phyloP scores from a whole-genome alignment of 37 sponge, comb jelly and placozoan genomes.

The Petrosia ficiformis region DNA sequence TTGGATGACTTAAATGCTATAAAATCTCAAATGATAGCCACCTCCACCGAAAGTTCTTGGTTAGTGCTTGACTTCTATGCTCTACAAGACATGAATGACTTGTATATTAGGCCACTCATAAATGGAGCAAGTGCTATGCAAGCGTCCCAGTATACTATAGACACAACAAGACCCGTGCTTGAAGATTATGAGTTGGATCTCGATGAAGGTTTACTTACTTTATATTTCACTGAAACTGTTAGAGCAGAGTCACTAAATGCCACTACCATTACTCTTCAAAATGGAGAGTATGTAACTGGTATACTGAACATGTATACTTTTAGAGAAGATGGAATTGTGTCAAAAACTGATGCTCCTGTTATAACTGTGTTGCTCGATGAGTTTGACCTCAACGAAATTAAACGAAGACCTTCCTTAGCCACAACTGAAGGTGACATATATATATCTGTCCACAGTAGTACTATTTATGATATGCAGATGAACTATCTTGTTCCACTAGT shows the following conservation, averaged over 20 bases:
- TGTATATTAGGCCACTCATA: constrained; percentile 55
- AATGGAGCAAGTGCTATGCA: constrained; percentile 69
- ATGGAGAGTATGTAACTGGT: constrained; percentile 12
- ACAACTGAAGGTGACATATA: constrained; percentile 52
- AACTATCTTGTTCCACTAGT: constrained; percentile 79
- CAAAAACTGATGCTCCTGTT: constrained; percentile 29
- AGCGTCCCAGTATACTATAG: constrained; percentile 71
- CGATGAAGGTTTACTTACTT: constrained; percentile 49
- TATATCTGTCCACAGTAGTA: constrained; percentile 68
- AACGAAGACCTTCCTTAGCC: constrained; percentile 57
- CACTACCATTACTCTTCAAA: constrained; percentile 67
- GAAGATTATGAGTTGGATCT: constrained; percentile 64
- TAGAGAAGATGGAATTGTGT: constrained; percentile 9
- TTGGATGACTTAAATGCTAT: constrained; percentile 75
- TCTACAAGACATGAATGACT: constrained; percentile 67
- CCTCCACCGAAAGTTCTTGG: constrained; percentile 67
- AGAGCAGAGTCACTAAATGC: constrained; percentile 47
- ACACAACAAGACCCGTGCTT: constrained; percentile 76
- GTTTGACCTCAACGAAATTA: constrained; percentile 79
- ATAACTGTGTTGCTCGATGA: constrained; percentile 33
- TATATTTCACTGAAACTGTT: constrained; percentile 86
- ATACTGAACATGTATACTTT: constrained; percentile 29
- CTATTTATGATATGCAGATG: constrained; percentile 81
- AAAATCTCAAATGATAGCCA: constrained; percentile 71
- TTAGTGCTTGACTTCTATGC: constrained; percentile 63